Percentiles rank a stretch among this genome's conserved stretches.
Evolutionary conservation across 2,888 invertebrate species (phyloP).

Genomic region (Ceratothoa steindachneri): DNA sequence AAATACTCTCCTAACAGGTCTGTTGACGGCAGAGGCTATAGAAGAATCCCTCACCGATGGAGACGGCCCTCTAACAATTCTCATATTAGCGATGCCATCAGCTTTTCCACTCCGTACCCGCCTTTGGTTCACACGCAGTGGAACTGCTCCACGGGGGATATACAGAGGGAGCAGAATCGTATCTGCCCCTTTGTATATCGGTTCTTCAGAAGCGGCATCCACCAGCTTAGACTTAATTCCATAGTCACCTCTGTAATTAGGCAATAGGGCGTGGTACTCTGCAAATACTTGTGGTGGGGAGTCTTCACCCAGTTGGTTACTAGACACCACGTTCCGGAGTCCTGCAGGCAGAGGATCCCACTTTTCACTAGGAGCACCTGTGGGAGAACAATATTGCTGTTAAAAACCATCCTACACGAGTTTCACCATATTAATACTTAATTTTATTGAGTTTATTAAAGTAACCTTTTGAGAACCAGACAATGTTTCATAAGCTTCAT

Average conservation of each 20-base stretch:
- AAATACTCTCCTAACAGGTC: constrained; percentile 1
- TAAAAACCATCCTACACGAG: no score
- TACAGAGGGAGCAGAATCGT: constrained; percentile 41
- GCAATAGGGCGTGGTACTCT: constrained; percentile 40
- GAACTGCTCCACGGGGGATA: constrained; percentile 43
- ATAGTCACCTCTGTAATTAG: constrained; percentile 33
- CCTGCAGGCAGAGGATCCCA: constrained; percentile 1
- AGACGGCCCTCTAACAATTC: background rate
- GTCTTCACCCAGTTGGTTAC: background rate
- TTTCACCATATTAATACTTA: no score
- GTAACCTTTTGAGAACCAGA: no score
- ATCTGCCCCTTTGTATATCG: constrained; percentile 39
- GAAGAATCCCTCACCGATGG: background rate
- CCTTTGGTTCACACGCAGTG: background rate
- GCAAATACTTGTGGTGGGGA: background rate
- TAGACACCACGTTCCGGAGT: background rate
- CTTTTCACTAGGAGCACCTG: background rate
- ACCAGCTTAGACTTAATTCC: constrained; percentile 32
- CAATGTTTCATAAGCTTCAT: no score
- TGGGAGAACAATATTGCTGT: background rate
- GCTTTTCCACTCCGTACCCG: background rate
- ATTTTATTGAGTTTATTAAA: no score
- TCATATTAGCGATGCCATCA: background rate
- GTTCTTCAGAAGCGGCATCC: constrained; percentile 32
- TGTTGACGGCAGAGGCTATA: background rate